phyloP scores from a whole-genome alignment of 2,797 vertebrate species.

The Typhlichthys eigenmanni region DNA sequence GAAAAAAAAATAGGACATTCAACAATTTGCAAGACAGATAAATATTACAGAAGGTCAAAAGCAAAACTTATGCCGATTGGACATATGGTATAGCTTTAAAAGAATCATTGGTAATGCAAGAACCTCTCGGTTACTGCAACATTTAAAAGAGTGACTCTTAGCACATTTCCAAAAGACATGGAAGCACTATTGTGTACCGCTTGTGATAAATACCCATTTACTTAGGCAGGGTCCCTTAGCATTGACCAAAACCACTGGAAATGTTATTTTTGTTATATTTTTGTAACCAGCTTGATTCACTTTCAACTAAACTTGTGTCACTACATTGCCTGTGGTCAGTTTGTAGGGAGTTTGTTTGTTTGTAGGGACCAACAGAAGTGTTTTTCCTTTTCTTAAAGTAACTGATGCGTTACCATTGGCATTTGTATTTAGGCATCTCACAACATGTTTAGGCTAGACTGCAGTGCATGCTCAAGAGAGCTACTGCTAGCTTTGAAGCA shows the following conservation, averaged over 20 bases:
- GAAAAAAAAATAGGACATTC: slow-evolving; percentile 59
- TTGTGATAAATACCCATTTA: too few relatives aligned
- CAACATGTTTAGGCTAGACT: slow-evolving; percentile 21
- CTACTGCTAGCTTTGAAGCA: slow-evolving; percentile 24
- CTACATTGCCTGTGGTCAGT: too few relatives aligned
- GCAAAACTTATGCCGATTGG: slow-evolving; percentile 56
- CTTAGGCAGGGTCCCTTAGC: too few relatives aligned
- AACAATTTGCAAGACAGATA: slow-evolving; percentile 64
- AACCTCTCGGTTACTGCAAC: slow-evolving; percentile 38
- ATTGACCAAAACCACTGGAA: too few relatives aligned
- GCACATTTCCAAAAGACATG: slow-evolving; percentile 20
- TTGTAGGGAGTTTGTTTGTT: too few relatives aligned
- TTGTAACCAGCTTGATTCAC: too few relatives aligned
- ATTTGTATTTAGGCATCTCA: slow-evolving; percentile 4
- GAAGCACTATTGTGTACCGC: too few relatives aligned
- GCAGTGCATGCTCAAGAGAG: slow-evolving; percentile 25
- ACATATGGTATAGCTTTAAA: slow-evolving; percentile 50
- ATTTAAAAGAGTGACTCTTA: slow-evolving; percentile 18
- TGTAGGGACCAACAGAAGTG: slow-evolving; percentile 28
- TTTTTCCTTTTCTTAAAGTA: slow-evolving; percentile 28
- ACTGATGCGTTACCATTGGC: too few relatives aligned
- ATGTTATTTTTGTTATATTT: too few relatives aligned
- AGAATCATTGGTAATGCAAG: slow-evolving; percentile 55
- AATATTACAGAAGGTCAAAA: slow-evolving; percentile 70
- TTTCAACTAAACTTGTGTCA: too few relatives aligned